Base-by-base conservation (phyloP, 2,113 vertebrate genomes). In the Notechis scutatus region DNA sequence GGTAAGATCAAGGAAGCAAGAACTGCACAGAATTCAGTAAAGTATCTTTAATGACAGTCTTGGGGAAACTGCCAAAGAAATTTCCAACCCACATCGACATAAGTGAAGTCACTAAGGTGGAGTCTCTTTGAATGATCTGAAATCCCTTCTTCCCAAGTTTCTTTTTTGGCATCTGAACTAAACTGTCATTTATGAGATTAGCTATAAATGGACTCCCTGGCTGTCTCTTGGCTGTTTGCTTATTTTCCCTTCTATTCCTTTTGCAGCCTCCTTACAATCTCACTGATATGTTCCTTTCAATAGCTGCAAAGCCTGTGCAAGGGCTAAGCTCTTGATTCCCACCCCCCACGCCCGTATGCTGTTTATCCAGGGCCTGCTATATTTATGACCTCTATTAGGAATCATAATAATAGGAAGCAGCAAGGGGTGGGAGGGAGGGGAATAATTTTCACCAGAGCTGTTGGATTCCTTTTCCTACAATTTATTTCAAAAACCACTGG, bases 241-340 rank as follows among this genome's bases (percentile, higher is more conserved):
- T 7, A 74, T 74, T 74, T n/a, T 15, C 64, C 64, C n/a, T 34
- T 74, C 69, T 20, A 34, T 74, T 74, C 15, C n/a, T 74, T 74
- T 74, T 7, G n/a, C 29, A 34, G n/a, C 15, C 69, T 74, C 29
- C 15, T n/a, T 74, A 39, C 69, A 34, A 39, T 74, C 29, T 34
- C n/a, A 74, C 69, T 15, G 15, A 15, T 74, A 94, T 95, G 95
- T 93, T 94, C 42, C 90, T 26, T 39, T 91, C 85, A 64, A 85
- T 85, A 95, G 10, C 47, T 50, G 9, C 39, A 92, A 15, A 8
- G 55, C 55, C 0, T 1, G 6, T 21, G 1, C 3, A n/a, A 34
- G 81, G 0, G 0, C 3, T 61, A 55, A 94, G 64, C 88, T 93
- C 90, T 95, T 85, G 61, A 8, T 29, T 64, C 89, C 92, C 85